Base-by-base conservation (phyloP, 2,113 vertebrate species). In the Oxyura jamaicensis region DNA sequence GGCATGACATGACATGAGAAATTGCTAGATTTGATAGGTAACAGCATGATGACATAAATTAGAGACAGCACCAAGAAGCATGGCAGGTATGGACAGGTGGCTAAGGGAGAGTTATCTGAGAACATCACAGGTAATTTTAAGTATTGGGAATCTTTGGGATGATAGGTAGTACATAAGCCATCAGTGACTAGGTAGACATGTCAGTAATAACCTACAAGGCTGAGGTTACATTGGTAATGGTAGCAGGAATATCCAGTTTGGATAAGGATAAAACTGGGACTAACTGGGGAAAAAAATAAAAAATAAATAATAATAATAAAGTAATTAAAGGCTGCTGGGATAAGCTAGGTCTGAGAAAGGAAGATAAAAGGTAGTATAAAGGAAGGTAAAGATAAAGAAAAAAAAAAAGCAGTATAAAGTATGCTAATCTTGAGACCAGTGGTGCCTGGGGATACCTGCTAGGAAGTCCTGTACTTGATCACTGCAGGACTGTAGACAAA, bases 1-100 rank as follows among this genome's bases (percentile, higher is more conserved):
- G 71, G 74, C 33, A 52, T 1, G 4, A 56, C 50, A 69, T 0
- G 0, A 62, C 41, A 78, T 56, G 29, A n/a, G 36, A 62, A 87
- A 85, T 25, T 58, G 26, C 36, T 66, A 42, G 33, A 69, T 71
- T 19, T 69, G 69, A 84, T 29, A 82, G 46, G 19, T 36, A 71
- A 66, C 13, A 66, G 52, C 13, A 48, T 11, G 39, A 26, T 59
- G 56, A 79, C 50, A 66, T 52, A 78, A 84, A 77, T 66, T 55
- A 56, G 11, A 83, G 20, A 59, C 26, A 59, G 16, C 18, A 83
- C 68, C 55, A 59, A 12, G 50, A 82, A 19, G 41, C 50, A 71
- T 4, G 25, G 56, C 0, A 5, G 66, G 13, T 20, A 23, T 71
- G 44, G 55, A 83, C 60, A 75, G 31, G 31, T 50, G 18, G 25